A percentile compares a stretch with the other conserved stretches of the same genome.
phyloP scores from a whole-genome alignment of 1,140 invertebrate genomes.

The Drosophila kurseongensis region DNA sequence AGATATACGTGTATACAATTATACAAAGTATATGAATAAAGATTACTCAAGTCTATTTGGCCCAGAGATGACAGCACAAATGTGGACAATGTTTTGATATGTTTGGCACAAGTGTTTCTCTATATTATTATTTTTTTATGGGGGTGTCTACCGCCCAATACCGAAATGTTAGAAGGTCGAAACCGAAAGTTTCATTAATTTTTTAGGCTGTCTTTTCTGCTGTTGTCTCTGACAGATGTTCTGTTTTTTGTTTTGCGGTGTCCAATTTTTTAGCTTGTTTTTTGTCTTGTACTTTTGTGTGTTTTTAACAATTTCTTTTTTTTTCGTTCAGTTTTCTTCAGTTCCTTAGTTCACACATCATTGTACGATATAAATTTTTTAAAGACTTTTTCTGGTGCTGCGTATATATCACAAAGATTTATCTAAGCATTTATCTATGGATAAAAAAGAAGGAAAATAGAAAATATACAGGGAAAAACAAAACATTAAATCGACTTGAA shows the following conservation, averaged over 20 bases:
- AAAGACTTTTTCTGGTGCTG: neutral
- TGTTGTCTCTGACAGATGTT: slow-evolving; percentile 29
- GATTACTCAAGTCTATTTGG: slow-evolving; percentile 37
- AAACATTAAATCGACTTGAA: slow-evolving; percentile 20
- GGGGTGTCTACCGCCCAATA: slow-evolving; percentile 52
- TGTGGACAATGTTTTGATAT: slow-evolving; percentile 75
- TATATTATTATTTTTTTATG: slow-evolving; percentile 29
- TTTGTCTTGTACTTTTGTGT: slow-evolving; percentile 40
- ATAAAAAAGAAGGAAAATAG: slow-evolving; percentile 18
- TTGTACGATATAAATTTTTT: slow-evolving; percentile 60
- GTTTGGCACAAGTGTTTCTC: slow-evolving; percentile 67
- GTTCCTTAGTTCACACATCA: slow-evolving; percentile 52
- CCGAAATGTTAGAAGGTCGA: slow-evolving; percentile 39
- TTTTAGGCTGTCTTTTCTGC: slow-evolving; percentile 19
- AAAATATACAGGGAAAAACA: slow-evolving; percentile 45
- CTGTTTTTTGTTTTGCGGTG: slow-evolving; percentile 5
- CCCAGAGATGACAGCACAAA: slow-evolving; percentile 48
- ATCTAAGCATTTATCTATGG: slow-evolving; percentile 40
- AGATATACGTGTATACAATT: slow-evolving; percentile 56
- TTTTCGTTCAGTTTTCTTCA: neutral
- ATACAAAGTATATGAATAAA: slow-evolving; percentile 47
- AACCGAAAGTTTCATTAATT: slow-evolving; percentile 43
- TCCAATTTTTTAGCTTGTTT: slow-evolving; percentile 41
- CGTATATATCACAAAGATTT: slow-evolving; percentile 53
- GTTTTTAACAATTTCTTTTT: slow-evolving; percentile 35